Evolutionary conservation across 2,113 vertebrate species (phyloP).

Genomic region (Atractosteus spatula): DNA sequence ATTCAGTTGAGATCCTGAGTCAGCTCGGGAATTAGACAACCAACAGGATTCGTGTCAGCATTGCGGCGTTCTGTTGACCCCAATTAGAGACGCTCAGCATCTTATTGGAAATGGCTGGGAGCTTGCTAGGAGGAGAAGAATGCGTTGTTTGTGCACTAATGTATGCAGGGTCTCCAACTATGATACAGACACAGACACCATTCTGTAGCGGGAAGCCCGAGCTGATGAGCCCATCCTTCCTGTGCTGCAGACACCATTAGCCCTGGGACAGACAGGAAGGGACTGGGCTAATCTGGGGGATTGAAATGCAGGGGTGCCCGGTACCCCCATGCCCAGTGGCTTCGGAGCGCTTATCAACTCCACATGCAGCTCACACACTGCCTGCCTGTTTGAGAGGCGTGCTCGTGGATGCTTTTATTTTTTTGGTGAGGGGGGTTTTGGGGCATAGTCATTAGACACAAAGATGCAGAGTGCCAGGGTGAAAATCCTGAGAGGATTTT

Average conservation of each 20-base stretch:
- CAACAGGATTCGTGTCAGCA: not conserved
- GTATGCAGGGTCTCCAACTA: not conserved
- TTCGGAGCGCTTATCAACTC: slow-evolving; percentile 24
- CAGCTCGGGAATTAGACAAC: not conserved
- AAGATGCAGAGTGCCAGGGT: too few species aligned
- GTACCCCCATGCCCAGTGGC: not conserved
- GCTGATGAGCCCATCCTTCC: slow-evolving; percentile 26
- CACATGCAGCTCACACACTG: slow-evolving; percentile 14
- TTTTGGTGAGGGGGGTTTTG: too few species aligned
- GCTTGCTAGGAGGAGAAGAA: slow-evolving; percentile 23
- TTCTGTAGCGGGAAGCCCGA: slow-evolving; percentile 17
- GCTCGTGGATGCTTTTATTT: too few species aligned
- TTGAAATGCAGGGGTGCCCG: slow-evolving; percentile 9
- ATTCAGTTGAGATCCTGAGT: too few species aligned
- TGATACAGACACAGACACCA: slow-evolving; percentile 12
- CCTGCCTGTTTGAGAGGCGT: not conserved
- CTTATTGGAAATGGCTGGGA: slow-evolving; percentile 31
- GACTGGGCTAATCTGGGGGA: not conserved
- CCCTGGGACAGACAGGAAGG: slow-evolving; percentile 22
- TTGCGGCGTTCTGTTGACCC: slow-evolving; percentile 13
- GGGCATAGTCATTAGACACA: too few species aligned
- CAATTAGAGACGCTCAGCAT: slow-evolving; percentile 25
- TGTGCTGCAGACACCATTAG: slow-evolving; percentile 19
- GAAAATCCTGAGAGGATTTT: too few species aligned
- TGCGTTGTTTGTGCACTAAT: slow-evolving; percentile 16